Evolutionary conservation across 2,113 vertebrate species (phyloP).

Genomic region (Paraplagusia blochii): DNA sequence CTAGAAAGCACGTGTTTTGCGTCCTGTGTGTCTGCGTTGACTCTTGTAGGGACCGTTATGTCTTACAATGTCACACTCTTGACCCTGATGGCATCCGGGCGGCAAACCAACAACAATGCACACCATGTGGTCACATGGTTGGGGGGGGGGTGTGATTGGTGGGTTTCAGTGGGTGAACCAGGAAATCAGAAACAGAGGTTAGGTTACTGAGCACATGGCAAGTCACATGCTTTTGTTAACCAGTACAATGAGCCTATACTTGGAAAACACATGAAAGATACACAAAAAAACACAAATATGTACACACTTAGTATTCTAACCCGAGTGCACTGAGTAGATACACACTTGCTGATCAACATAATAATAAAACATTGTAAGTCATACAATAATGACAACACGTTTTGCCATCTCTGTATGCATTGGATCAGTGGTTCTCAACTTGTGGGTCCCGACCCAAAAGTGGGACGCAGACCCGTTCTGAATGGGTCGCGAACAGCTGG

Average conservation of each 20-base stretch:
- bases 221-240: conserved; percentile 46
- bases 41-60: neutral
- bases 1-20: neutral
- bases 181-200: conserved; percentile 27
- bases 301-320: neutral
- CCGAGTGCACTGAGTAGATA: neutral
- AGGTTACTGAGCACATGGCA: conserved; percentile 33
- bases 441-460: too few relatives aligned
- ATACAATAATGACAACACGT: too few relatives aligned
- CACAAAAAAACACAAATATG: too few relatives aligned
- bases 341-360: too few relatives aligned
- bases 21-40: conserved; percentile 2
- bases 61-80: conserved; percentile 9
- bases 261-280: conserved; percentile 1
- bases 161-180: conserved; percentile 31
- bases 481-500: too few relatives aligned
- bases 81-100: conserved; percentile 21
- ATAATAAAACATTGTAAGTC: too few relatives aligned
- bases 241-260: conserved; percentile 37
- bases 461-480: too few relatives aligned
- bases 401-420: too few relatives aligned
- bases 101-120: conserved; percentile 6
- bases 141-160: conserved; percentile 33
- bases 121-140: conserved; percentile 38
- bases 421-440: too few relatives aligned